phyloP scores from a whole-genome alignment of 2,888 invertebrate genomes.

The Geophilus truncorum region DNA sequence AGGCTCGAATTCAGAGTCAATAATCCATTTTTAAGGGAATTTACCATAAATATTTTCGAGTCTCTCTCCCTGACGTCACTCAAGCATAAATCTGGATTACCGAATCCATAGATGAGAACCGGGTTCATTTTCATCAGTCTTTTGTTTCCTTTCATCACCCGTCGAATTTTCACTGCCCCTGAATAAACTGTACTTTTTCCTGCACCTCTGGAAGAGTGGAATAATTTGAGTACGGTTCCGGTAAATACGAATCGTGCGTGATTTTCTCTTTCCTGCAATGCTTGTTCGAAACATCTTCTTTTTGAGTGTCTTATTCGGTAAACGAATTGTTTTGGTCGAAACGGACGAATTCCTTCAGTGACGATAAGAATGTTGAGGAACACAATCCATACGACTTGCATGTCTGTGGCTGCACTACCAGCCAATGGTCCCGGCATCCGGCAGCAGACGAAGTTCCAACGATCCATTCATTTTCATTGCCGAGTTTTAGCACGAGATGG shows the following conservation, averaged over 20 bases:
- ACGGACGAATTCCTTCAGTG: neutral
- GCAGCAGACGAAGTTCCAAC: conserved; percentile 19
- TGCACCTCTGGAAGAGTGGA: conserved; percentile 33
- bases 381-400: conserved; percentile 1
- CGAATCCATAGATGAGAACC: conserved; percentile 46
- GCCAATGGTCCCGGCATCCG: neutral
- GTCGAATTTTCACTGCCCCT: conserved; percentile 45
- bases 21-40: conserved; percentile 40
- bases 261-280: conserved; percentile 40
- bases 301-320: neutral
- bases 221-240: conserved; percentile 46
- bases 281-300: neutral
- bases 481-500: neutral
- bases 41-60: conserved; percentile 48
- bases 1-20: conserved; percentile 48
- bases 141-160: conserved; percentile 45
- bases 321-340: conserved; percentile 10
- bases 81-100: conserved; percentile 46
- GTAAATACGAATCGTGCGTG: conserved; percentile 46
- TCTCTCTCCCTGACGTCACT: conserved; percentile 44
- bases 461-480: neutral
- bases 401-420: conserved; percentile 6
- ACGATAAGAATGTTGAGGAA: neutral
- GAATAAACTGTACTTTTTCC: conserved; percentile 41
- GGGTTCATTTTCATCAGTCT: neutral